Base-by-base conservation (phyloP, 2,113 vertebrate species). In the Panthera leo region DNA sequence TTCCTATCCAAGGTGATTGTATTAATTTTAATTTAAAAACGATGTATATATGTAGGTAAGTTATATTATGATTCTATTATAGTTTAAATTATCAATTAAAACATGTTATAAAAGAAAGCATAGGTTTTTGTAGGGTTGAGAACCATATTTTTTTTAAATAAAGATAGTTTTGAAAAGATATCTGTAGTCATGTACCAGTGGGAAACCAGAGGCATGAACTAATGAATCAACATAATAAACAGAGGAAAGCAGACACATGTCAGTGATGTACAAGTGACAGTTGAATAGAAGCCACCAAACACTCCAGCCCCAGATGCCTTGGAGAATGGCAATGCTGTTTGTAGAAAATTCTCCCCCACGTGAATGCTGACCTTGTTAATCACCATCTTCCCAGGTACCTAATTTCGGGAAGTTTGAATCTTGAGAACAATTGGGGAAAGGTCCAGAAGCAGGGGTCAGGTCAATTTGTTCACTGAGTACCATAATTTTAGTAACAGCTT, bases 11-110 rank as follows among this genome's bases (percentile, higher is more conserved):
- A 68, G 0, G 1, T 9, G 8, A 53, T 42, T 83, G 2, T 29
- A 36, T 27, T 84, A 70, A n/a, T 71, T 23, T 94, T 67, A 67
- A 9, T 93, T 95, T 83, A 68, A 86, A 91, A 55, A 61, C 19
- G 48, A 51, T 73, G 42, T 42, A 0, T 27, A 53, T 55, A 9
- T 55, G 9, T 42, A 36, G 1, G 4, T 61, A 92, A 90, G 5
- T 48, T 61, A 48, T 25, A 42, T 70, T 89, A 61, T 87, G 1
- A 18, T 82, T 70, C 48, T 15, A 76, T 70, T 70, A 31, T 61
- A 23, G 15, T 78, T 86, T 55, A 78, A 88, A 80, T 83, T n/a
- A 27, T 51, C 76, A 92, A 55, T 79, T 29, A 92, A 36, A 58
- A 2, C 61, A 7, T 63, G 10, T 5, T 58, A 58, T 73, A 85